These are phyloP conservation scores for Anastatus disparis DNA, from an alignment of 1,140 invertebrate genomes.

Conservation along the genomic window DNA sequence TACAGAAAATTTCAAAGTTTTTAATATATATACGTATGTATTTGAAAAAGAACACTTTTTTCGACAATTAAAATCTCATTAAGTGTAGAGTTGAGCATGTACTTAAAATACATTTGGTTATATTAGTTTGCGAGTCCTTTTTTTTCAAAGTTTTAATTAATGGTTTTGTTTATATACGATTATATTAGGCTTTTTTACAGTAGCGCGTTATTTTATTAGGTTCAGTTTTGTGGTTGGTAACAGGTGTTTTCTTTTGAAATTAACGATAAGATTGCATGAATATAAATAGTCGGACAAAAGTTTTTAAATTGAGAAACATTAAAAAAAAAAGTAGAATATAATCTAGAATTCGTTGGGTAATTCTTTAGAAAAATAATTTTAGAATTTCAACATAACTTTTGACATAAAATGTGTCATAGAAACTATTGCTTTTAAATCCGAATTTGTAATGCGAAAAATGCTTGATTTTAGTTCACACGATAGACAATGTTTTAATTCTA, in stretches of 20 bases:
- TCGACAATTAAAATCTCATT: constrained; percentile 1
- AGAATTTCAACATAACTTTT: no score
- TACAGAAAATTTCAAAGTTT: constrained; percentile 24
- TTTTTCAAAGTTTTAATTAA: neutral
- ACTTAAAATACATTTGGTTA: no score
- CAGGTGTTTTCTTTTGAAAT: neutral
- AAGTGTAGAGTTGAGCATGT: no score
- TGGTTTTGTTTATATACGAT: neutral
- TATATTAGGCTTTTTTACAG: neutral
- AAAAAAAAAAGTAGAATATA: no score
- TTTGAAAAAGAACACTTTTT: neutral
- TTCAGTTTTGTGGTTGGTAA: neutral
- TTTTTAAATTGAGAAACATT: no score
- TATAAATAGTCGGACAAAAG: no score
- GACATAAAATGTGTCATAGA: no score
- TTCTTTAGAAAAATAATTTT: no score
- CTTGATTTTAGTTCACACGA: neutral
- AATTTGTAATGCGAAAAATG: neutral
- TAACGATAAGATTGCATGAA: neutral
- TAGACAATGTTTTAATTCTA: neutral
- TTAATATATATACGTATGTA: no score
- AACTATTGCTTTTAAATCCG: no score
- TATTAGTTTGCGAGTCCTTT: neutral
- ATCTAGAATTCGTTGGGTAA: no score
- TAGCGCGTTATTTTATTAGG: neutral